phyloP scores from a whole-genome alignment of 2,888 invertebrate genomes.

The Andrena bicolor region DNA sequence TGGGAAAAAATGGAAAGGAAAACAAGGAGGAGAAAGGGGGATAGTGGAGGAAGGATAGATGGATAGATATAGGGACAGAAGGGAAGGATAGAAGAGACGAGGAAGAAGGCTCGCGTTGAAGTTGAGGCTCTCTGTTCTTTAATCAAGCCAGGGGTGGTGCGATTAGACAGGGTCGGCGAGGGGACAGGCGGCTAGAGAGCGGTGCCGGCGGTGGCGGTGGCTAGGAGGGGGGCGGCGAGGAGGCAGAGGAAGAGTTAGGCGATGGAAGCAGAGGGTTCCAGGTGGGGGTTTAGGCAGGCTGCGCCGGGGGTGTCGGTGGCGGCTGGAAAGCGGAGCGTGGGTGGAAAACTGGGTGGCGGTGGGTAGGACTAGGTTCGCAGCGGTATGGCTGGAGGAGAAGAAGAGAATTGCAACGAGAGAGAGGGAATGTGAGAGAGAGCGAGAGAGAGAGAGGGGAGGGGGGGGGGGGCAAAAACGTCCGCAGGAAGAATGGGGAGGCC shows the following conservation, averaged over 20 bases:
- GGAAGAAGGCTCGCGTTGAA: conserved; percentile 64
- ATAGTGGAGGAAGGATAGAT: conserved; percentile 25
- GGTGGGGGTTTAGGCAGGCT: conserved; percentile 65
- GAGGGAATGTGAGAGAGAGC: conserved; percentile 20
- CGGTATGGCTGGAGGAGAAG: conserved; percentile 31
- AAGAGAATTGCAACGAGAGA: conserved; percentile 24
- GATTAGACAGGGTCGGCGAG: conserved; percentile 81
- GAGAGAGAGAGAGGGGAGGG: conserved; percentile 3
- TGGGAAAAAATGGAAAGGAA: conserved; percentile 10
- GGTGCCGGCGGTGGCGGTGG: conserved; percentile 29
- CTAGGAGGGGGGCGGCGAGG: conserved; percentile 38
- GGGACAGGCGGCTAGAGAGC: conserved; percentile 62
- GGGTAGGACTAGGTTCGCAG: conserved; percentile 63
- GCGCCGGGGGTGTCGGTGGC: conserved; percentile 65
- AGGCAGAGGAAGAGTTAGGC: conserved; percentile 61
- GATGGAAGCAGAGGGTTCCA: conserved; percentile 50
- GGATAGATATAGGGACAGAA: conserved; percentile 23
- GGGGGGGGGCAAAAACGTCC: conserved; percentile 80
- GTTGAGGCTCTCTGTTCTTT: conserved; percentile 81
- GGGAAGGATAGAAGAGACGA: conserved; percentile 36
- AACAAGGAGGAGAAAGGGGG: conserved; percentile 9
- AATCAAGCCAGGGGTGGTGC: conserved; percentile 82
- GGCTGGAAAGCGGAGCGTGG: conserved; percentile 68
- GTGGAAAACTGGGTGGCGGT: conserved; percentile 69
- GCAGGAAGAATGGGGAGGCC: conserved; percentile 82